phyloP scores from a whole-genome alignment of 1,140 invertebrate genomes.

The Halictus rubicundus region DNA sequence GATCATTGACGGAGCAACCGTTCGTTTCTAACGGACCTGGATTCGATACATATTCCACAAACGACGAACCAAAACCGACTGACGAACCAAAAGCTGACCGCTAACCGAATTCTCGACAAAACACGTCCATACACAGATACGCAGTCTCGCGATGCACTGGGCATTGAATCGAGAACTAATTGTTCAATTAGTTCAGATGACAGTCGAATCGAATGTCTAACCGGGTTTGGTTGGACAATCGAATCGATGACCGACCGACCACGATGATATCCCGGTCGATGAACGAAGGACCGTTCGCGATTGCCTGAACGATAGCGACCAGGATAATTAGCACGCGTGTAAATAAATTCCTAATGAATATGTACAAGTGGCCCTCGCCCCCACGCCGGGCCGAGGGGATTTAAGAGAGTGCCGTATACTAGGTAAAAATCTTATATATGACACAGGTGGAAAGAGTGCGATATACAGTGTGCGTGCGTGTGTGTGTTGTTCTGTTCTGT shows the following conservation, averaged over 20 bases:
- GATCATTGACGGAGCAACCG: too few species aligned
- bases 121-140: not conserved
- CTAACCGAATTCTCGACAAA: not conserved
- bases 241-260: not conserved
- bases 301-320: conserved; percentile 47
- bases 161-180: not conserved
- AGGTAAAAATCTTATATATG: conserved; percentile 63
- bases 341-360: conserved; percentile 79
- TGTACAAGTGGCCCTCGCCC: conserved; percentile 73
- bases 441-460: conserved; percentile 49
- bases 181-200: not conserved
- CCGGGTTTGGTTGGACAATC: not conserved
- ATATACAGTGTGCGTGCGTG: conserved; percentile 37
- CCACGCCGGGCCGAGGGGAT: conserved; percentile 51
- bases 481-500: not conserved
- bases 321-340: conserved; percentile 77
- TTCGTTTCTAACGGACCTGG: too few species aligned
- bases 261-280: not conserved
- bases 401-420: conserved; percentile 67
- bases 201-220: not conserved
- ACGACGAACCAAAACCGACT: not conserved
- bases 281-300: conserved; percentile 53
- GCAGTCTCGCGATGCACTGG: not conserved
- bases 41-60: not conserved
- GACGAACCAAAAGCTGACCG: not conserved